Evolutionary conservation across 2,113 vertebrate genomes (phyloP).

Genomic region (Chaenocephalus aceratus): DNA sequence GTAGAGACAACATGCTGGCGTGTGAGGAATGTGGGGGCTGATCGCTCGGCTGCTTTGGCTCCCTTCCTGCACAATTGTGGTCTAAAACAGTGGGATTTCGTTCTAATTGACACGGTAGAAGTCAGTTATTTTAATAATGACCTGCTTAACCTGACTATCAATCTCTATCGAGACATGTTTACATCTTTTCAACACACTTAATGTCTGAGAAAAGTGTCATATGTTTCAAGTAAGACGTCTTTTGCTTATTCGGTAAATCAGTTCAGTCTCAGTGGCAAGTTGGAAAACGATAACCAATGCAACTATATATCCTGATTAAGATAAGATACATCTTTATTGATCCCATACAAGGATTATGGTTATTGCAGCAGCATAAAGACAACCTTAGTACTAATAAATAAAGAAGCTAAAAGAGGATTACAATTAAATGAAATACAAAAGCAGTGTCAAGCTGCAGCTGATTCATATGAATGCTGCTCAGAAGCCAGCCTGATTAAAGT

Average conservation of each 20-base stretch:
- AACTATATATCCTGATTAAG: too few species aligned
- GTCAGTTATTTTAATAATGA: neutral
- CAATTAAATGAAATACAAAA: conserved; percentile 9
- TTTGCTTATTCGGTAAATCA: conserved; percentile 19
- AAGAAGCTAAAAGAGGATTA: too few species aligned
- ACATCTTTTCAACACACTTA: neutral
- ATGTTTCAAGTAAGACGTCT: neutral
- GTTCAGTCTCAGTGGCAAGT: neutral
- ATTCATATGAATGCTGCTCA: neutral
- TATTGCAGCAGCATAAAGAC: too few species aligned
- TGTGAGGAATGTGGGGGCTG: conserved; percentile 56
- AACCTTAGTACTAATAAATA: too few species aligned
- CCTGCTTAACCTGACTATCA: neutral
- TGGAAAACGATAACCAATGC: conserved; percentile 1
- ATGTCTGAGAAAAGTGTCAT: neutral
- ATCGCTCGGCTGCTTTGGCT: conserved; percentile 30
- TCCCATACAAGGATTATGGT: too few species aligned
- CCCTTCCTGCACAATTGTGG: conserved; percentile 3
- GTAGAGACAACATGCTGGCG: conserved; percentile 50
- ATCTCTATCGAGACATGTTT: neutral
- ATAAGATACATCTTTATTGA: too few species aligned
- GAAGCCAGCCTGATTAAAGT: conserved; percentile 4
- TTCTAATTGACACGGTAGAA: neutral
- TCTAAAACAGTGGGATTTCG: neutral
- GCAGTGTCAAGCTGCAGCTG: neutral